Percentiles rank a stretch among this genome's conserved stretches.
Conservation (phyloP, 1,140 invertebrate genomes). For the Harpegnathos saltator region DNA sequence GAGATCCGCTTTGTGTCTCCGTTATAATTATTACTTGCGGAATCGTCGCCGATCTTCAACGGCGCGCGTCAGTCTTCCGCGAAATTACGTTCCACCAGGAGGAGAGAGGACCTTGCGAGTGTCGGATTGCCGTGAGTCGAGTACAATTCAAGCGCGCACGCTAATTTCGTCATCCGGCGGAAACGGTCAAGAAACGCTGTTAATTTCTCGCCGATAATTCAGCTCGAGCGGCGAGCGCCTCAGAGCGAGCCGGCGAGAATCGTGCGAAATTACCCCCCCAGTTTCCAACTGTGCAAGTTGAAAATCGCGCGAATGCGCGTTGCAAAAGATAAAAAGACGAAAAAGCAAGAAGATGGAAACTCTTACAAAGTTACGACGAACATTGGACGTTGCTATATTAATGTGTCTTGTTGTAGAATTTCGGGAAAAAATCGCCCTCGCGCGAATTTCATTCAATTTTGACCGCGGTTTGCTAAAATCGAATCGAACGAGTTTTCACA, state of each 20-base stretch:
- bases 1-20: constrained; percentile 67
- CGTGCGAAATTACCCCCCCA: too few relatives aligned
- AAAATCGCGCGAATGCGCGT: too few relatives aligned
- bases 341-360: too few relatives aligned
- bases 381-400: too few relatives aligned
- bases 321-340: too few relatives aligned
- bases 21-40: constrained; percentile 71
- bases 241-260: too few relatives aligned
- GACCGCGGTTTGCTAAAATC: constrained; percentile 22
- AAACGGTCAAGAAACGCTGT: not conserved
- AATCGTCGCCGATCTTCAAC: constrained; percentile 52
- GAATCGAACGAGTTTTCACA: constrained; percentile 5
- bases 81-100: constrained; percentile 17
- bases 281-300: too few relatives aligned
- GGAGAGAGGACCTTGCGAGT: not conserved
- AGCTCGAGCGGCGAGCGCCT: too few relatives aligned
- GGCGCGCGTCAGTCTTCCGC: not conserved
- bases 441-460: constrained; percentile 31
- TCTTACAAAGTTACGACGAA: too few relatives aligned
- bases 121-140: not conserved
- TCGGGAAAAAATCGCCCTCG: not conserved
- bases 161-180: not conserved
- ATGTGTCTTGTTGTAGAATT: not conserved
- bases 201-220: constrained; percentile 10
- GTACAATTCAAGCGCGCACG: not conserved